Conservation (phyloP, 2,113 vertebrate species). For the Pandion haliaetus region DNA sequence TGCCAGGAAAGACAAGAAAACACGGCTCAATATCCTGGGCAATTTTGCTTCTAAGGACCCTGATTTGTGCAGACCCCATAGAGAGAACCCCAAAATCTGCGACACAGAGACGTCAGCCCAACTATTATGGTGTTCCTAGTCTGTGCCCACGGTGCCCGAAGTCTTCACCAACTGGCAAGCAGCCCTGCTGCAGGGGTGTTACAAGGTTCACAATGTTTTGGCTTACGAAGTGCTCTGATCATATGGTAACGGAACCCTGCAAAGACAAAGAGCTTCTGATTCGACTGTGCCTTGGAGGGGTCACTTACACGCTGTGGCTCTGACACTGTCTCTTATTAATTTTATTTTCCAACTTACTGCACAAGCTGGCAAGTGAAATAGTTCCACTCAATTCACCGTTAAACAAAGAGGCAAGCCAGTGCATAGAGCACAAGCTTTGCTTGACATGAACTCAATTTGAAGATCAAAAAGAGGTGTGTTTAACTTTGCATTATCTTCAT, state of each 20-base stretch:
- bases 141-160: neutral
- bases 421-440: neutral
- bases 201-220: neutral
- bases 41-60: neutral
- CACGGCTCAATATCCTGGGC: neutral
- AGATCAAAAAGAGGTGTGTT: constrained; percentile 6
- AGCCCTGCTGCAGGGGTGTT: neutral
- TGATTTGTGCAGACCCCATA: neutral
- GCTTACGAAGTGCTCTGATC: neutral
- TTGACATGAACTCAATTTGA: neutral
- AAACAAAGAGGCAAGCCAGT: neutral
- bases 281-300: fast-evolving
- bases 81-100: neutral
- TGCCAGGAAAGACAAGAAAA: neutral
- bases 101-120: neutral
- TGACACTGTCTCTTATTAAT: neutral
- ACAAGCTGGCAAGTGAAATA: neutral
- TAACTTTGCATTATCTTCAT: neutral
- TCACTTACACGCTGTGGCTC: neutral
- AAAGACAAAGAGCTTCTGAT: neutral
- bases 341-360: constrained; percentile 13
- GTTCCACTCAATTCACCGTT: neutral
- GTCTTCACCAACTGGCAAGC: neutral
- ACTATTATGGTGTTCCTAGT: neutral
- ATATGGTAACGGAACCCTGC: fast-evolving